phyloP scores from a whole-genome alignment of 2,888 invertebrate genomes.

The Drosophila anomalata region DNA sequence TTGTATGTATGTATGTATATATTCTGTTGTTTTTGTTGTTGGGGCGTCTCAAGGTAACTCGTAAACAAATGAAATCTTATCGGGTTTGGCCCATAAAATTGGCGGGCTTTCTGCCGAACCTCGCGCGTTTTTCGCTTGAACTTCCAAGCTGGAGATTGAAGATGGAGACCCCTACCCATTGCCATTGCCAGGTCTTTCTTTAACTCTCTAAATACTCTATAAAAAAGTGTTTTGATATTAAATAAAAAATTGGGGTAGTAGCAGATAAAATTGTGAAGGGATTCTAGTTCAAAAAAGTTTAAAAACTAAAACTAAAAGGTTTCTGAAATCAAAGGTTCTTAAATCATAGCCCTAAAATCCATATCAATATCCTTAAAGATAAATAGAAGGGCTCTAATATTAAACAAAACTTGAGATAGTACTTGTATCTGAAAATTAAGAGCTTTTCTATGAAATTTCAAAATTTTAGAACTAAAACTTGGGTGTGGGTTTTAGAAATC shows the following conservation, averaged over 20 bases:
- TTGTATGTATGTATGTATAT: not conserved
- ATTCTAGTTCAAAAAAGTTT: not conserved
- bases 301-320: not conserved
- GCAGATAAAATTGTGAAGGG: no score
- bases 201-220: constrained; percentile 21
- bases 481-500: no score
- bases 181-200: constrained; percentile 14
- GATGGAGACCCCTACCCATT: constrained; percentile 26
- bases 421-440: no score
- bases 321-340: not conserved
- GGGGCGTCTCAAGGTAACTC: constrained; percentile 45
- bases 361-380: no score
- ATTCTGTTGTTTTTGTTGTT: constrained; percentile 9
- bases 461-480: no score
- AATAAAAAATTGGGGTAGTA: not conserved
- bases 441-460: no score
- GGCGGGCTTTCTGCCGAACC: constrained; percentile 73
- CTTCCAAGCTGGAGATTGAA: constrained; percentile 47
- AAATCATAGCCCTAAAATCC: no score
- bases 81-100: constrained; percentile 69
- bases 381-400: no score
- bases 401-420: no score
- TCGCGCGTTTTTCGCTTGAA: constrained; percentile 71
- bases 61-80: constrained; percentile 66
- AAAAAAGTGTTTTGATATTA: not conserved